Conservation (phyloP, 2,113 vertebrate genomes). For the Gadus macrocephalus region DNA sequence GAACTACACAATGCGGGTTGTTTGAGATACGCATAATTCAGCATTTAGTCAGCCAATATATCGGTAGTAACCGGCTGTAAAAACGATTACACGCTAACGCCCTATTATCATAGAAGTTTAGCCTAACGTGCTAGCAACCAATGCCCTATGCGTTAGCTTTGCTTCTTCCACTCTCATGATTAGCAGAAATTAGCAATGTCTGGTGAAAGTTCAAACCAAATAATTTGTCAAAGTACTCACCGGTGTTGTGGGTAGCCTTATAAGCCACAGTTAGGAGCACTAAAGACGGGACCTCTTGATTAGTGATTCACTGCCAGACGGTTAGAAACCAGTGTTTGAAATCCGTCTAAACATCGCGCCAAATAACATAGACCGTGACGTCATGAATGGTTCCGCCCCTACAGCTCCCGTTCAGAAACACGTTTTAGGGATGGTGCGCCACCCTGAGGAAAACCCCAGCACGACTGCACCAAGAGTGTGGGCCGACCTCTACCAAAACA, state of each 20-base stretch:
- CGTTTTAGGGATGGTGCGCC: background rate
- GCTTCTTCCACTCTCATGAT: background rate
- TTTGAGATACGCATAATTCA: too few species aligned
- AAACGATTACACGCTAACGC: too few species aligned
- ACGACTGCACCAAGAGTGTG: background rate
- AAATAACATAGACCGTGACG: conserved; percentile 34
- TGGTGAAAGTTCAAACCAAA: background rate
- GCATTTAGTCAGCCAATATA: too few species aligned
- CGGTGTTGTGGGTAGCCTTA: background rate
- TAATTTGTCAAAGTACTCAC: conserved; percentile 26
- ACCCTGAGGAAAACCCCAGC: conserved; percentile 10
- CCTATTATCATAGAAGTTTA: too few species aligned
- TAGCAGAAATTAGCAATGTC: background rate
- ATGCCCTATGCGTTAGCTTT: too few species aligned
- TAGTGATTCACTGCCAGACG: background rate
- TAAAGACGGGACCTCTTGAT: too few species aligned
- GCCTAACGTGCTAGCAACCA: too few species aligned
- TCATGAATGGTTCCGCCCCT: conserved; percentile 17
- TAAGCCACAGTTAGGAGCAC: background rate
- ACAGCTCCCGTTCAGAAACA: background rate
- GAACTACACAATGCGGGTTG: too few species aligned
- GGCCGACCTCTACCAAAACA: too few species aligned
- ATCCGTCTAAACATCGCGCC: conserved; percentile 53
- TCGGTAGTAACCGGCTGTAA: too few species aligned
- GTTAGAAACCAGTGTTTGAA: conserved; percentile 46